phyloP scores from a whole-genome alignment of 1,140 invertebrate species.

The Sipha flava region DNA sequence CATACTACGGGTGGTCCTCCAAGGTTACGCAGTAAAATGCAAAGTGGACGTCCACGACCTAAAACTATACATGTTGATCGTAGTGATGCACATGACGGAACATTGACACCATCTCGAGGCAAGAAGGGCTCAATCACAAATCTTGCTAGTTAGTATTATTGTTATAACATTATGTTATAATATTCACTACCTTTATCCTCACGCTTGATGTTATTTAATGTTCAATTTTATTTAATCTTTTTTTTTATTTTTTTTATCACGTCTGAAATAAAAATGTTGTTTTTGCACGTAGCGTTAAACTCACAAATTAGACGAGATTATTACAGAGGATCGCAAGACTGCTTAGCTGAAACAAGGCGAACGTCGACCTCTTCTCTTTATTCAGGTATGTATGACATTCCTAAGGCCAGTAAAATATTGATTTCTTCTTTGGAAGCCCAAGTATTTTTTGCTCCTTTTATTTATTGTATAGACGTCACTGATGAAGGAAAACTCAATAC shows the following conservation, averaged over 20 bases:
- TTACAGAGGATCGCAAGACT: conserved; percentile 78
- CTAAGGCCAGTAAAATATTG: not conserved
- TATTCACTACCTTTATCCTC: not conserved
- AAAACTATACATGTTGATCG: conserved; percentile 82
- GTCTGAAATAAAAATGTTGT: not conserved
- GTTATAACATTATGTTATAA: not conserved
- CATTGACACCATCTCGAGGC: conserved; percentile 59
- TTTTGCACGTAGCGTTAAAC: conserved; percentile 11
- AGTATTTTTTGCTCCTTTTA: conserved; percentile 43
- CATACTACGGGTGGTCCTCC: conserved; percentile 42
- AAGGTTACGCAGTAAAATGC: conserved; percentile 53
- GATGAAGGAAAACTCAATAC: conserved; percentile 68
- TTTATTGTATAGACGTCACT: conserved; percentile 58
- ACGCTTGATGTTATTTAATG: not conserved
- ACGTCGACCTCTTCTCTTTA: conserved; percentile 37
- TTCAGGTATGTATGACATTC: conserved; percentile 48
- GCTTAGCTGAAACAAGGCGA: conserved; percentile 50
- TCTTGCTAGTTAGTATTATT: conserved; percentile 54
- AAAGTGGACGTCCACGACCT: conserved; percentile 55
- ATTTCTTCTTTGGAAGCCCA: not conserved
- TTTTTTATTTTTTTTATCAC: not conserved
- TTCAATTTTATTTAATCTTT: not conserved
- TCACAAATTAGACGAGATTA: conserved; percentile 58
- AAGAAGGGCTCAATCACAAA: conserved; percentile 75
- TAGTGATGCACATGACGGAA: conserved; percentile 63